These are phyloP conservation scores for Rhingia campestris DNA, from an alignment of 2,888 invertebrate genomes.

Conservation along the genomic window DNA sequence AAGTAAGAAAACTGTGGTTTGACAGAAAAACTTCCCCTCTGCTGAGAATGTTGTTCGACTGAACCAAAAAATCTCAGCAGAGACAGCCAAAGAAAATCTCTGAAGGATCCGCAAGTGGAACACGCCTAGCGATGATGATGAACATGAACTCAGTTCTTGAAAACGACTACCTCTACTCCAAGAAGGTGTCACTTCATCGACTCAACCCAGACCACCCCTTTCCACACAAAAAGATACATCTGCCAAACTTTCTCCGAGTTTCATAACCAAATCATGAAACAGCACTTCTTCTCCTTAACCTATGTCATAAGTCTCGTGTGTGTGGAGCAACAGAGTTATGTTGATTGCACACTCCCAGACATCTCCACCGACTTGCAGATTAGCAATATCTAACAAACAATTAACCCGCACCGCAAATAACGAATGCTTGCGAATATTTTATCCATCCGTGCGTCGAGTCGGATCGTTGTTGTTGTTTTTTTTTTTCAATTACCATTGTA, in stretches of 20 bases:
- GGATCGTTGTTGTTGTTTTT: slow-evolving; percentile 34
- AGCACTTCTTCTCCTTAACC: slow-evolving; percentile 11
- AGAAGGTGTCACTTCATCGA: not conserved
- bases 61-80: no score
- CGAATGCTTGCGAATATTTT: slow-evolving; percentile 37
- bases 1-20: no score
- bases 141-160: not conserved
- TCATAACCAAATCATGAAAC: not conserved
- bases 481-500: slow-evolving; percentile 69
- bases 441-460: not conserved
- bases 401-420: slow-evolving; percentile 37
- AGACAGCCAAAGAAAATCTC: no score
- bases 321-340: slow-evolving; percentile 55
- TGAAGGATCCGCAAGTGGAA: no score
- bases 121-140: not conserved
- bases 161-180: no score
- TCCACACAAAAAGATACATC: no score
- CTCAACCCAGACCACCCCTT: not conserved
- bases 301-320: slow-evolving; percentile 47
- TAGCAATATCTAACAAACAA: slow-evolving; percentile 62
- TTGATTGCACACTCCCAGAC: slow-evolving; percentile 50
- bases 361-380: slow-evolving; percentile 23
- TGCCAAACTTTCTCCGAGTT: no score
- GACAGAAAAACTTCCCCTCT: not conserved
- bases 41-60: no score